These are phyloP conservation scores for Agraylea sexmaculata DNA, from an alignment of 1,140 invertebrate genomes.

Conservation along the genomic window DNA sequence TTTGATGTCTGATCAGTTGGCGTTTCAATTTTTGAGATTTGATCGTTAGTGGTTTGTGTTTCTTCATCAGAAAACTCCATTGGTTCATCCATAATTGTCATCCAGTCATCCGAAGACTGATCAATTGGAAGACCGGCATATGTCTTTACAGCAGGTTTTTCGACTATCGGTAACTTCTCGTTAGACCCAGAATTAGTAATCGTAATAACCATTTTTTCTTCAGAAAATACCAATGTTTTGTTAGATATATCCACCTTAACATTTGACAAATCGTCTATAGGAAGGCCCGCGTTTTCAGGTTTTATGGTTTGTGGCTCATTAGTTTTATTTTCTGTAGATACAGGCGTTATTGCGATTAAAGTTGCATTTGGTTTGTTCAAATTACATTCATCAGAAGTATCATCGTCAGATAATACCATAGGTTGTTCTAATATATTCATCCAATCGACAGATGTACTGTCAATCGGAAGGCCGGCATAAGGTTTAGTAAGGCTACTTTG, in stretches of 20 bases:
- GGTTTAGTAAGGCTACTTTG: not conserved
- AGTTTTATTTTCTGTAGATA: not conserved
- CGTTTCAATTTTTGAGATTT: conserved; percentile 1
- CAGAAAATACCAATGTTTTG: conserved; percentile 6
- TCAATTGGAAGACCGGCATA: conserved; percentile 30
- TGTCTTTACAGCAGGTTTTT: conserved; percentile 1
- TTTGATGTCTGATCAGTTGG: not conserved
- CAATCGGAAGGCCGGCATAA: conserved; percentile 3
- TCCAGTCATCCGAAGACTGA: conserved; percentile 26
- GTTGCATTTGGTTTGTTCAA: not conserved
- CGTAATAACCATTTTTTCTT: not conserved
- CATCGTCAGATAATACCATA: conserved; percentile 23
- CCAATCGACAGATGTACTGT: not conserved
- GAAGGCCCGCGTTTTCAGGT: conserved; percentile 23
- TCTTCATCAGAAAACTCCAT: conserved; percentile 38
- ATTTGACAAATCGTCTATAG: conserved; percentile 35
- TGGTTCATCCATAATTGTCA: conserved; percentile 40
- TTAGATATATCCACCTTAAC: conserved; percentile 1
- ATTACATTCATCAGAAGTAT: conserved; percentile 11
- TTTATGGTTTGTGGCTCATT: not conserved
- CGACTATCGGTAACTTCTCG: not conserved
- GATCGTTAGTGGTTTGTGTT: conserved; percentile 1
- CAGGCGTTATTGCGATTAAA: not conserved
- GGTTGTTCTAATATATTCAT: not conserved
- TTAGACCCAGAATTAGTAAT: not conserved